A percentile compares a stretch with the other conserved stretches of the same genome.
phyloP scores from a whole-genome alignment of 2,113 vertebrate genomes.

The Melanerpes aurifrons region DNA sequence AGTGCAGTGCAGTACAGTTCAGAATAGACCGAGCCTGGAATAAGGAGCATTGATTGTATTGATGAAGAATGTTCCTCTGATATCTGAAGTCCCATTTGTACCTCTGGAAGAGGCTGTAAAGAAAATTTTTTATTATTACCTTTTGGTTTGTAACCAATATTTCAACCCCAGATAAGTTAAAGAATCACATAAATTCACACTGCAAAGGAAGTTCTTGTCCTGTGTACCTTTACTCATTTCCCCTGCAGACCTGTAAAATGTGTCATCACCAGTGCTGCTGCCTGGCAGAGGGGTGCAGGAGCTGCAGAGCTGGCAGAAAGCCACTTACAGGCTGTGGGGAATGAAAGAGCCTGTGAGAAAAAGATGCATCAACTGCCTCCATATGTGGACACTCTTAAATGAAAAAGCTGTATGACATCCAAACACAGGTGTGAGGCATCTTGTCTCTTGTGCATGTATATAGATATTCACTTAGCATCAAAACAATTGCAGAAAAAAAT shows the following conservation, averaged over 20 bases:
- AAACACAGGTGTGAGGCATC: not conserved
- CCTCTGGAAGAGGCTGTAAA: not conserved
- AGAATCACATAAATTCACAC: not conserved
- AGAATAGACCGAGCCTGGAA: not conserved
- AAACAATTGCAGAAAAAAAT: not conserved
- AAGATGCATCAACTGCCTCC: not conserved
- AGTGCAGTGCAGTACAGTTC: not conserved
- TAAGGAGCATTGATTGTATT: not conserved
- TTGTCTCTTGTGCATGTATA: not conserved
- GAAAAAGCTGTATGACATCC: not conserved
- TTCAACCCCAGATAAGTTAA: not conserved
- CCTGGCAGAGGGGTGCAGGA: not conserved
- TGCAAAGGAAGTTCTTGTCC: not conserved
- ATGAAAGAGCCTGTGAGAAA: not conserved
- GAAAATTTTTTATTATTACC: not conserved
- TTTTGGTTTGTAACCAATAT: not conserved
- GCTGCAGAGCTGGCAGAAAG: not conserved
- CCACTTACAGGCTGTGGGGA: not conserved
- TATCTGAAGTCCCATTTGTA: not conserved
- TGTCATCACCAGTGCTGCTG: not conserved
- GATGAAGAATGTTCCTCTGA: not conserved
- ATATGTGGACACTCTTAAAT: not conserved
- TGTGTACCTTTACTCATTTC: not conserved
- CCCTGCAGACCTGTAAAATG: not conserved
- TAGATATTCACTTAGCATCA: not conserved